Evolutionary conservation across 2,888 invertebrate genomes (phyloP).

Genomic region (Lithophane leautieri): DNA sequence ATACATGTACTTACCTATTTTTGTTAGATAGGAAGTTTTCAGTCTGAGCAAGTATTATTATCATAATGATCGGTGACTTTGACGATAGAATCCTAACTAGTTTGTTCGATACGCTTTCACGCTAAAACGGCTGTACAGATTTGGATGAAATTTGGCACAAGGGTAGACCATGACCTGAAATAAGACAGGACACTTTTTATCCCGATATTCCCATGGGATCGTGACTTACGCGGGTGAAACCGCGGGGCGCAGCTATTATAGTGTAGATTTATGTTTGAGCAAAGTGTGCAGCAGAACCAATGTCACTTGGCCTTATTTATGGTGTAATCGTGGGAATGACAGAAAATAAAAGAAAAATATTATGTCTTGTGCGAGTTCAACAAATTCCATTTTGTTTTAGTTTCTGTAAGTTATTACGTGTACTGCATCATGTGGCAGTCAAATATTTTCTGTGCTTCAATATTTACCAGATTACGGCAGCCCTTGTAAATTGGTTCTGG

Average conservation of each 20-base stretch:
- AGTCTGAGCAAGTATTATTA: constrained; percentile 2
- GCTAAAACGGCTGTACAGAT: no score
- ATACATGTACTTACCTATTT: constrained; percentile 26
- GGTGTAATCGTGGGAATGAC: background rate
- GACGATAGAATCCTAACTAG: background rate
- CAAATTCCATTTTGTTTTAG: constrained; percentile 13
- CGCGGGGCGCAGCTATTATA: no score
- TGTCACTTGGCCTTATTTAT: background rate
- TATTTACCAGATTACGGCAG: background rate
- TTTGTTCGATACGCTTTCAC: no score
- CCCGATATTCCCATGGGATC: no score
- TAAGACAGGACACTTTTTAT: no score
- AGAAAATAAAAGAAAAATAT: background rate
- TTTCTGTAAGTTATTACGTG: background rate
- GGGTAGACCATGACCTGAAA: no score
- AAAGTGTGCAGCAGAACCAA: background rate
- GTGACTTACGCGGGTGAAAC: no score
- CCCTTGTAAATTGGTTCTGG: background rate
- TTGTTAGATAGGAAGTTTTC: constrained; percentile 18
- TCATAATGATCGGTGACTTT: constrained; percentile 2
- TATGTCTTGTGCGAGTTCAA: background rate
- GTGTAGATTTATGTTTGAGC: background rate
- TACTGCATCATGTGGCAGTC: background rate
- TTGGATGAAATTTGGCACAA: no score
- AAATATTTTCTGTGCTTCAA: background rate